Percentiles rank a stretch among this genome's conserved stretches.
Conservation (phyloP, 2,113 vertebrate genomes). For the Gnathonemus echidnorhynchus region DNA sequence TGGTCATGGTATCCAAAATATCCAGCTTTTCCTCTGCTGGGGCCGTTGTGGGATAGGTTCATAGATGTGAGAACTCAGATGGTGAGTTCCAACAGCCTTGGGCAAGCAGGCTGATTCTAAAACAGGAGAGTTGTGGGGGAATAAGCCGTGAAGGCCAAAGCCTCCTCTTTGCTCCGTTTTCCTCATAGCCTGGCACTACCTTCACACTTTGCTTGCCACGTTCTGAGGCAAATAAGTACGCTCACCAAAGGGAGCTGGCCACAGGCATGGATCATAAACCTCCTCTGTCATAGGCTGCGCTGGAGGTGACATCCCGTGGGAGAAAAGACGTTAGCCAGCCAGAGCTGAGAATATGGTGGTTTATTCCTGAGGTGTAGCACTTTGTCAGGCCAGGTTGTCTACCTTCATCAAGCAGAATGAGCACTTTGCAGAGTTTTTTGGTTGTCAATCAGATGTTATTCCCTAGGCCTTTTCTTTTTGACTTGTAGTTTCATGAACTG, state of each 20-base stretch:
- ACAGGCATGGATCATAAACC: background rate
- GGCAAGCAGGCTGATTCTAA: conserved; percentile 18
- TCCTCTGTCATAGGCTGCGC: background rate
- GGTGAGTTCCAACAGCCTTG: background rate
- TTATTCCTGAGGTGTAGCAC: background rate
- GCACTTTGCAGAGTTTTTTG: background rate
- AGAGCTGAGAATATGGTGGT: background rate
- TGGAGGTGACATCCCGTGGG: background rate
- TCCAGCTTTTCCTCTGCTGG: background rate
- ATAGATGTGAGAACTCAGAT: background rate
- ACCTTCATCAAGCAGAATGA: background rate
- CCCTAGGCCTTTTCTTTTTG: background rate
- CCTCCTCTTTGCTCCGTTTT: conserved; percentile 12
- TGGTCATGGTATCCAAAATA: background rate
- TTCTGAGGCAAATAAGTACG: conserved; percentile 21
- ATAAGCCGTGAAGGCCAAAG: background rate
- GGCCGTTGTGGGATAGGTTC: background rate
- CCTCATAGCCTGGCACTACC: conserved; percentile 17
- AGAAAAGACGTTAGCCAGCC: background rate
- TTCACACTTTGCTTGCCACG: conserved; percentile 20
- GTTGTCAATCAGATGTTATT: background rate
- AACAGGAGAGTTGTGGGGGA: conserved; percentile 14
- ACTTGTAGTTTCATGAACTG: background rate
- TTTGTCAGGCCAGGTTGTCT: background rate
- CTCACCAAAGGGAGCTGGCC: conserved; percentile 9